A percentile compares a stretch with the other conserved stretches of the same genome.
These are phyloP conservation scores for Oscheius sp. DNA, from an alignment of 2,888 invertebrate genomes.

Conservation along the genomic window DNA sequence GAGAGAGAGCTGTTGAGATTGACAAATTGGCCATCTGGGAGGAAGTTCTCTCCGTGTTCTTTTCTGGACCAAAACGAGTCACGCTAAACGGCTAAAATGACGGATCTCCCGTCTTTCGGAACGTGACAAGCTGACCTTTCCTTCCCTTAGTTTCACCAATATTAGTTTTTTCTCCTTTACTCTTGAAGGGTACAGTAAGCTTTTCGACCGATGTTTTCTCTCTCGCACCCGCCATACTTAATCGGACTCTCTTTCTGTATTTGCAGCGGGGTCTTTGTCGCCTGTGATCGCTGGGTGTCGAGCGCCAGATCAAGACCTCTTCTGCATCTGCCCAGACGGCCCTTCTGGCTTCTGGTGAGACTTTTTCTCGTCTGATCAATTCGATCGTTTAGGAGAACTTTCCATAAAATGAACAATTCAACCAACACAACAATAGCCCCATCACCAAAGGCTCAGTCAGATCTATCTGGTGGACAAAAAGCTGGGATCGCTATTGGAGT, in stretches of 20 bases:
- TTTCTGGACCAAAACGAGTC: not conserved
- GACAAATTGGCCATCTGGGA: not conserved
- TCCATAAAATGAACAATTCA: not conserved
- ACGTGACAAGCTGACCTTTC: not conserved
- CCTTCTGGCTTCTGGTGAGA: slow-evolving; percentile 1
- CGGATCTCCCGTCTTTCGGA: not conserved
- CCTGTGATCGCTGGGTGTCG: slow-evolving; percentile 54
- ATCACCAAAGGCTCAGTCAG: not conserved
- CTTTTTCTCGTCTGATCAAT: not conserved
- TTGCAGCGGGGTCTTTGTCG: slow-evolving; percentile 49
- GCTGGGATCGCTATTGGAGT: slow-evolving; percentile 63
- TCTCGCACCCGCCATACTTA: not conserved
- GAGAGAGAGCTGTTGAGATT: not conserved
- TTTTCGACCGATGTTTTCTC: not conserved
- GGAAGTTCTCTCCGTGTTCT: not conserved
- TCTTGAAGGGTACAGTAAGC: not conserved
- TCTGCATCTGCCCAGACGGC: slow-evolving; percentile 45
- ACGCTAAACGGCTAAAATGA: not conserved
- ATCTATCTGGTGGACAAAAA: slow-evolving; percentile 58
- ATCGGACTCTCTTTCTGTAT: not conserved
- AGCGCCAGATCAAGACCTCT: slow-evolving; percentile 46
- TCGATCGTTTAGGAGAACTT: not conserved
- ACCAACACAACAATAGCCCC: not conserved
- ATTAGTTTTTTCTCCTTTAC: not conserved
- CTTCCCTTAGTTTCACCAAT: not conserved